These are phyloP conservation scores for Alethe castanea DNA, from an alignment of 2,113 vertebrate genomes.

Conservation along the genomic window DNA sequence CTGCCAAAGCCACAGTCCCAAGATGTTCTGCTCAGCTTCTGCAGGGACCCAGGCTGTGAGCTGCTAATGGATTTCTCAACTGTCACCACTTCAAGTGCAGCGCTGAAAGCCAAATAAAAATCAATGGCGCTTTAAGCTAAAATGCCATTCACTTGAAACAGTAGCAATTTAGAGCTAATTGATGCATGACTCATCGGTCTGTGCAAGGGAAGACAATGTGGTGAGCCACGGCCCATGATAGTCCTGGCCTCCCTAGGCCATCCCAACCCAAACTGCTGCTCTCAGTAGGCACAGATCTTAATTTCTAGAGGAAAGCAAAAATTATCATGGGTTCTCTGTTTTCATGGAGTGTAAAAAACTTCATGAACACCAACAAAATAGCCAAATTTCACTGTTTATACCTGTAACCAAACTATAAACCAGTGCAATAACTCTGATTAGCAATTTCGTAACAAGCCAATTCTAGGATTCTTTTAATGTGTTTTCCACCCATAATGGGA, in stretches of 20 bases:
- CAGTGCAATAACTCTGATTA: not conserved
- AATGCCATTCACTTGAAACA: not conserved
- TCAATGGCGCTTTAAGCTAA: not conserved
- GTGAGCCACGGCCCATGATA: not conserved
- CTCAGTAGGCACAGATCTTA: not conserved
- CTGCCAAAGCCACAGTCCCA: not conserved
- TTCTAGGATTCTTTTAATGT: not conserved
- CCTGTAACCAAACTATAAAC: not conserved
- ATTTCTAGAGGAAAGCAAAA: not conserved
- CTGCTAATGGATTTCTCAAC: not conserved
- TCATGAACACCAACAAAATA: not conserved
- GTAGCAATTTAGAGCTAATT: not conserved
- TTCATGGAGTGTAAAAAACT: not conserved
- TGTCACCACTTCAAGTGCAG: not conserved
- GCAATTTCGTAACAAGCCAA: not conserved
- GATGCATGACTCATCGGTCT: not conserved
- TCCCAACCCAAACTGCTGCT: not conserved
- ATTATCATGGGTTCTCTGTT: not conserved
- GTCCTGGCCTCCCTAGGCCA: not conserved
- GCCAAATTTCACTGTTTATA: not conserved
- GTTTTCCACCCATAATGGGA: not conserved
- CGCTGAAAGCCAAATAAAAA: slow-evolving; percentile 14
- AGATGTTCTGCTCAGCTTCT: accelerated
- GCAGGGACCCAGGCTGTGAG: not conserved
- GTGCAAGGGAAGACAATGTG: not conserved